Base-by-base conservation (phyloP, 2,888 invertebrate genomes). In the Notocelia uddmanniana region DNA sequence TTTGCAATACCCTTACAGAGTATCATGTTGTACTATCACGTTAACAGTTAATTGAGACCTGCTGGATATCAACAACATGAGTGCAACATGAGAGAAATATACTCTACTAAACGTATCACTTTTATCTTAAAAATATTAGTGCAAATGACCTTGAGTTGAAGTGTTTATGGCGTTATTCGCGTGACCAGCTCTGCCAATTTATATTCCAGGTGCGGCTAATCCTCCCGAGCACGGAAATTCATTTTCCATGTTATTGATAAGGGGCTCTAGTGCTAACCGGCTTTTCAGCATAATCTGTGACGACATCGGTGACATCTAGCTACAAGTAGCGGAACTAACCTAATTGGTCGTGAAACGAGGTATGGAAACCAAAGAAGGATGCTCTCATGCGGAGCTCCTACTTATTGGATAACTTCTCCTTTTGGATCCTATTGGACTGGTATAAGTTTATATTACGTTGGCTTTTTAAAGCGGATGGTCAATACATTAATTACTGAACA, bases 101-200 rank as follows among this genome's bases (percentile, higher is more conserved):
- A 45, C 6, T 45, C n/a, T n/a, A 45, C 13, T 45, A n/a, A n/a
- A 50, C 50, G 2, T 50, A 3, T 18, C 6, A 23, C 45, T 60
- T 18, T n/a, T 3, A 54, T n/a, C 52, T n/a, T 18, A 21, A 52
- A 18, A 62, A 15, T 21, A 54, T 34, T 50, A 15, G 37, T 3
- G 19, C 9, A 11, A 64, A 64, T 54, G 23, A 64, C 64, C 64
- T 64, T 64, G 52, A 19, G 10, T 19, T 64, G 64, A 37, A 26
- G 52, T 64, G 52, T 64, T 64, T 15, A 64, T 15, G 37, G 50
- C 34, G 21, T n/a, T 64, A 19, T 52, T 64, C 26, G 64, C 64
- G 64, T 54, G 79, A 75, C 76, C 72, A 78, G 78, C 71, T 78
- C 78, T 75, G 76, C 74, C 80, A 81, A 82, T 81, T 79, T 80